A percentile compares a stretch with the other conserved stretches of the same genome.
phyloP scores from a whole-genome alignment of 2,888 invertebrate species.

The Altica lythri region DNA sequence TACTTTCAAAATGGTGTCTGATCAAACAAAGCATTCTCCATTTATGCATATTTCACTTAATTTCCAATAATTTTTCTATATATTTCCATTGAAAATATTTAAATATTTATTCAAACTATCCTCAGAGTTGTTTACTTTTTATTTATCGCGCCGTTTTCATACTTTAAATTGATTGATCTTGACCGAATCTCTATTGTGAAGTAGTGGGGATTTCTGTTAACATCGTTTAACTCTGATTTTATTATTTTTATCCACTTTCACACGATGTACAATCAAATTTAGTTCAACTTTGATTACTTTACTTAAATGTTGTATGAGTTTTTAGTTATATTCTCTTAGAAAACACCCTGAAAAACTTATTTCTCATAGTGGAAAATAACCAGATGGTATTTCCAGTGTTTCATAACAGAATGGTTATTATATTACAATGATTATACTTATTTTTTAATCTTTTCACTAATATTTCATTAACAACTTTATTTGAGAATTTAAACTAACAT shows the following conservation, averaged over 20 bases:
- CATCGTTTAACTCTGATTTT: constrained; percentile 31
- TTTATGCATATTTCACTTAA: constrained; percentile 36
- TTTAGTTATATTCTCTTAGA: constrained; percentile 4
- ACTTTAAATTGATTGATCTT: constrained; percentile 49
- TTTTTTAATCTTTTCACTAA: neutral
- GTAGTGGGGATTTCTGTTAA: constrained; percentile 39
- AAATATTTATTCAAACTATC: constrained; percentile 29
- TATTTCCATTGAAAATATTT: constrained; percentile 27
- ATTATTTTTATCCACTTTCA: constrained; percentile 28
- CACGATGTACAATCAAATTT: constrained; percentile 7
- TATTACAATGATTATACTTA: too few species aligned
- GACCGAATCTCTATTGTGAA: constrained; percentile 37
- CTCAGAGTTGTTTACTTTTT: constrained; percentile 44
- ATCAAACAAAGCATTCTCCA: constrained; percentile 54
- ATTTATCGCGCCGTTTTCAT: constrained; percentile 48
- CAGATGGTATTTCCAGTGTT: constrained; percentile 12
- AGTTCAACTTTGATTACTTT: constrained; percentile 1
- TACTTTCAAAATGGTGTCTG: constrained; percentile 71
- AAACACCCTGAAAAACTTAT: constrained; percentile 1
- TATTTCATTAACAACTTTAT: too few species aligned
- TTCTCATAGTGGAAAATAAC: constrained; percentile 17
- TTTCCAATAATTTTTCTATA: constrained; percentile 31
- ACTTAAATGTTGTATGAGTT: constrained; percentile 2
- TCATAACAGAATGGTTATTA: too few species aligned
- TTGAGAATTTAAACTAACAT: too few species aligned